Evolutionary conservation across 2,113 vertebrate genomes (phyloP).

Genomic region (Mohoua ochrocephala): DNA sequence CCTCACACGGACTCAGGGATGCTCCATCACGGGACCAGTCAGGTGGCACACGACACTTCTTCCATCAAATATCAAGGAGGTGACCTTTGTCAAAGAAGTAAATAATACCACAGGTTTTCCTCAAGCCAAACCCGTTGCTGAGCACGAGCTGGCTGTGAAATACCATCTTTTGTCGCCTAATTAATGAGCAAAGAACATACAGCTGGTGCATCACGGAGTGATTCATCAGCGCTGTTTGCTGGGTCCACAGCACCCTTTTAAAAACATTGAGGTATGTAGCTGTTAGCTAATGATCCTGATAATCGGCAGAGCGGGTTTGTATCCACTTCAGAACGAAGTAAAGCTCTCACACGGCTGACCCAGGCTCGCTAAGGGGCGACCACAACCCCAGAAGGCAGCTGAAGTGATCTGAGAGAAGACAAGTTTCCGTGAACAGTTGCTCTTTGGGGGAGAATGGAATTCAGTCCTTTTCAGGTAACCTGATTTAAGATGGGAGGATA

Average conservation of each 20-base stretch:
- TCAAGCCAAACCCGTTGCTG: not conserved
- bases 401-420: not conserved
- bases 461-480: not conserved
- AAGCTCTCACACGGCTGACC: not conserved
- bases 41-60: fast-evolving
- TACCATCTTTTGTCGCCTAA: not conserved
- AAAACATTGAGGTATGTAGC: not conserved
- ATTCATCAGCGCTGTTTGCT: not conserved
- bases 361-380: not conserved
- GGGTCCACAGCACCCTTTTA: not conserved
- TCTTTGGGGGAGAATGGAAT: not conserved
- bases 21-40: not conserved
- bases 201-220: not conserved
- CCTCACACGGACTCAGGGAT: not conserved
- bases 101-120: not conserved
- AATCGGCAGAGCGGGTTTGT: not conserved
- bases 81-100: not conserved
- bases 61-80: not conserved
- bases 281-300: not conserved
- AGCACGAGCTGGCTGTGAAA: not conserved
- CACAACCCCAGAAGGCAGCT: not conserved
- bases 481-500: not conserved
- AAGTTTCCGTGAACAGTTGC: not conserved
- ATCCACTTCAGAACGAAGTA: not conserved
- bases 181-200: not conserved